Percentiles rank a stretch among this genome's conserved stretches.
Evolutionary conservation across 1,140 invertebrate species (phyloP).

Genomic region (Drosophila nigrodunni): DNA sequence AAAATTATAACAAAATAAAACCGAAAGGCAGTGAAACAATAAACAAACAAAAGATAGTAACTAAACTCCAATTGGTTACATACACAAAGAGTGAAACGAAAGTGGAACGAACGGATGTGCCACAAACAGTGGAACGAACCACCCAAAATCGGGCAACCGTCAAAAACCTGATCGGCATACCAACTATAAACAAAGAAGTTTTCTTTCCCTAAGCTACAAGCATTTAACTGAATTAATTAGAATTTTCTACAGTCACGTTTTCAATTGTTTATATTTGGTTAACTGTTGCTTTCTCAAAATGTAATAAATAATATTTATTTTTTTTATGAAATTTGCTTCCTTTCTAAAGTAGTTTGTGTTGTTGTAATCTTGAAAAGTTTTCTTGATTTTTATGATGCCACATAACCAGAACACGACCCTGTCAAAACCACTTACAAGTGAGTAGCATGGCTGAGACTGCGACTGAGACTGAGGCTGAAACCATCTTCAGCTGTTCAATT

Average conservation of each 20-base stretch:
- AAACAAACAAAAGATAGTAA: constrained; percentile 42
- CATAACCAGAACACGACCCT: constrained; percentile 44
- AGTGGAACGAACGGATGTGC: constrained; percentile 75
- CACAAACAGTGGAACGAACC: constrained; percentile 47
- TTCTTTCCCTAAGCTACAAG: background rate
- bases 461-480: background rate
- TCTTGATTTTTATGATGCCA: constrained; percentile 29
- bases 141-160: constrained; percentile 3
- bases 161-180: constrained; percentile 19
- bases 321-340: background rate
- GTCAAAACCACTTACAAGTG: constrained; percentile 30
- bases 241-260: constrained; percentile 32
- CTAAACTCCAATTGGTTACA: constrained; percentile 61
- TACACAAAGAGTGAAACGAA: constrained; percentile 45
- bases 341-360: constrained; percentile 20
- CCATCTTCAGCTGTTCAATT: constrained; percentile 15
- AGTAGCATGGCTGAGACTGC: constrained; percentile 1
- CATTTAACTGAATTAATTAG: constrained; percentile 5
- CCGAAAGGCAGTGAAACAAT: constrained; percentile 6
- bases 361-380: constrained; percentile 14
- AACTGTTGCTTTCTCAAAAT: constrained; percentile 19
- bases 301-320: background rate
- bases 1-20: no score
- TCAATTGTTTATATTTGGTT: constrained; percentile 1
- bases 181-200: background rate